Base-by-base conservation (phyloP, 2,797 vertebrate genomes). In the Echeneis naucrates region DNA sequence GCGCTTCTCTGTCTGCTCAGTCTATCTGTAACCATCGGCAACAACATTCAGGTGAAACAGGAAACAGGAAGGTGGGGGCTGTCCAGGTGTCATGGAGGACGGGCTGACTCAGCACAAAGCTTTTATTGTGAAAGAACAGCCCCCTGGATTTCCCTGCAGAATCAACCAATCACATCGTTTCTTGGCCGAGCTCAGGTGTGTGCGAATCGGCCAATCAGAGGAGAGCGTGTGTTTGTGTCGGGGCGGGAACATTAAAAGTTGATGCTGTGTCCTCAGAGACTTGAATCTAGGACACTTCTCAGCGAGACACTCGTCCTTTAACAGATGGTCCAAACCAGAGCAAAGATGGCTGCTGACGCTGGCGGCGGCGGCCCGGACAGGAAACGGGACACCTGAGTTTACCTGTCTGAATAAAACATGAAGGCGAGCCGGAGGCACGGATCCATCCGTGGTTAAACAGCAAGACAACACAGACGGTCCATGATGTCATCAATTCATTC, bases 401-500 rank as follows among this genome's bases (percentile, higher is more conserved):
- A 64, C 53, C 69, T 26, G 50, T 5, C 33, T 88, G 78, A 91
- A 91, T 89, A 83, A 91, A 89, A 85, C 63, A 90, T 87, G 85
- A 33, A 32, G 8, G 50, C 40, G 71, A 54, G 47, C n/a, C 26
- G 54, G 38, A 42, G 72, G 68, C 71, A 56, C 45, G 56, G 51
- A 80, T 66, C 72, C 0, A 55, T 61, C 57, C 14, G 57, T n/a
- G 51, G 57, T 55, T 47, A 56, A 32, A 30, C 16, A 54, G 14
- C 76, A 59, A 54, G 23, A 38, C 48, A 12, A n/a, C n/a, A n/a
- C n/a, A n/a, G n/a, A n/a, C n/a, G n/a, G n/a, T n/a, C n/a, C n/a
- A n/a, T n/a, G n/a, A n/a, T n/a, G n/a, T n/a, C n/a, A n/a, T n/a
- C n/a, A n/a, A n/a, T n/a, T n/a, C n/a, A n/a, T n/a, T n/a, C n/a